Conservation (phyloP, 2,797 vertebrate species). For the Otolemur crassicaudatus region DNA sequence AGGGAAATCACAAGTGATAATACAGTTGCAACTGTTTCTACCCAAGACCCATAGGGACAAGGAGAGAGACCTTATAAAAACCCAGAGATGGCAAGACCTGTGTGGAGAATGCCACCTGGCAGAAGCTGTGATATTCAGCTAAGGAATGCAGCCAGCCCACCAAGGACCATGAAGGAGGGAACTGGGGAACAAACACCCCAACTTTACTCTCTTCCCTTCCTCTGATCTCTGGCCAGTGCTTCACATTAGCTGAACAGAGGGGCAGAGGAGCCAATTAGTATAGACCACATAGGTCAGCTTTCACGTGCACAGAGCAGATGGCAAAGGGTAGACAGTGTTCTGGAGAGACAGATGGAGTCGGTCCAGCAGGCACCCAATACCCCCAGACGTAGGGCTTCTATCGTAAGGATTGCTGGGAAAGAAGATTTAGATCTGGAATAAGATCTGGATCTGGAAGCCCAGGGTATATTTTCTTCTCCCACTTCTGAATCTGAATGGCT, state of each 20-base stretch:
- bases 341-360: neutral
- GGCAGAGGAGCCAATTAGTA: neutral
- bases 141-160: neutral
- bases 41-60: neutral
- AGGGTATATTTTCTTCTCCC: neutral
- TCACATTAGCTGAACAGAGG: neutral
- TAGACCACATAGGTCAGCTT: neutral
- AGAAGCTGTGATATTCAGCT: neutral
- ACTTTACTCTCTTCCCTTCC: neutral
- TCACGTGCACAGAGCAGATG: neutral
- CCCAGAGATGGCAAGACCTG: neutral
- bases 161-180: neutral
- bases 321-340: neutral
- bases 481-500: neutral
- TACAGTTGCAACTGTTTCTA: neutral
- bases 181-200: neutral
- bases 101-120: neutral
- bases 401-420: neutral
- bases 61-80: neutral
- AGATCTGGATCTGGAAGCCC: neutral
- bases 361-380: neutral
- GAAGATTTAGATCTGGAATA: neutral
- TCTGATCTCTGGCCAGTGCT: neutral
- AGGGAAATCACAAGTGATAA: neutral
- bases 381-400: neutral